Evolutionary conservation across 2,888 invertebrate genomes (phyloP).

Genomic region (Celastrina argiolus): DNA sequence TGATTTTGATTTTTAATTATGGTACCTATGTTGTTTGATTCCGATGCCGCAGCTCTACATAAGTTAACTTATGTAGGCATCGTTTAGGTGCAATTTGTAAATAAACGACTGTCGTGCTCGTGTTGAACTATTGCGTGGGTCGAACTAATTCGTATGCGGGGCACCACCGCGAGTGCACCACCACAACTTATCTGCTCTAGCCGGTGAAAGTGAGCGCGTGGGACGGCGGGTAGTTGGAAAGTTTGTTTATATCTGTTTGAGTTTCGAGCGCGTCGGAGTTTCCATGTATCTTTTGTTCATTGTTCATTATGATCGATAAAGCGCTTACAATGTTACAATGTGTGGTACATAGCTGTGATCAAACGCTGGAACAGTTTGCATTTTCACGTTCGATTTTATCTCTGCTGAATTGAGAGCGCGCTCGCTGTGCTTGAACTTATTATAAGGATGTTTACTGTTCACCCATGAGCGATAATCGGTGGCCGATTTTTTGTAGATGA

Average conservation of each 20-base stretch:
- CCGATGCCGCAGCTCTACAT: too few relatives aligned
- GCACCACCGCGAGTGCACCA: slow-evolving; percentile 17
- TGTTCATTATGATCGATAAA: slow-evolving; percentile 14
- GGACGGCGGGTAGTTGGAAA: slow-evolving; percentile 20
- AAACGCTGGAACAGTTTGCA: not conserved
- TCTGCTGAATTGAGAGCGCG: not conserved
- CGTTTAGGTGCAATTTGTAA: not conserved
- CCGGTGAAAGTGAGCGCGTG: slow-evolving; percentile 27
- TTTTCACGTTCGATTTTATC: slow-evolving; percentile 7
- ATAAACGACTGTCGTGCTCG: not conserved
- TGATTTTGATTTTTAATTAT: too few relatives aligned
- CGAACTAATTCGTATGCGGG: slow-evolving; percentile 54
- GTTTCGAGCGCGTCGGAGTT: slow-evolving; percentile 5
- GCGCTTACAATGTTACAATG: slow-evolving; percentile 7
- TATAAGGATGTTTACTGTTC: too few relatives aligned
- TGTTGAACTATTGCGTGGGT: slow-evolving; percentile 21
- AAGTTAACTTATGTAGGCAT: not conserved
- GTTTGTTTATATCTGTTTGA: slow-evolving; percentile 7
- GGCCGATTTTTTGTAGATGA: too few relatives aligned
- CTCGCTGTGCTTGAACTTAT: not conserved
- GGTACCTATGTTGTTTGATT: too few relatives aligned
- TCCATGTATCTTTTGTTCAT: slow-evolving; percentile 18
- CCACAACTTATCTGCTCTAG: slow-evolving; percentile 30
- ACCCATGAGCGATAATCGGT: too few relatives aligned
- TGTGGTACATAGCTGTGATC: not conserved